Evolutionary conservation across 1,140 invertebrate genomes (phyloP), one percentile per base, ranked within the genome.

Genomic region (Brachionus plicatilis): DNA sequence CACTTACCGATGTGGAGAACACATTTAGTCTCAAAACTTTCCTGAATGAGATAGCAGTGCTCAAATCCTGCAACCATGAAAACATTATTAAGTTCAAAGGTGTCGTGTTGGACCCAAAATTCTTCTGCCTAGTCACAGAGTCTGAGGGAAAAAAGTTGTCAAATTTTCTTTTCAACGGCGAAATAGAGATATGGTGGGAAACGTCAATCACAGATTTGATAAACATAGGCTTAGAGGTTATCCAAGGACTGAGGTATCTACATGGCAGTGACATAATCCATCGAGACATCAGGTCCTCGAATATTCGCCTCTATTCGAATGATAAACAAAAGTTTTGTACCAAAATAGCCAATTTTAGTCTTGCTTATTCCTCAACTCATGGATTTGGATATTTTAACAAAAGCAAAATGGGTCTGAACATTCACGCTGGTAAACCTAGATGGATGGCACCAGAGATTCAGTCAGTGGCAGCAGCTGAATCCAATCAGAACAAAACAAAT

Each of bases 391-490:
- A 27, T 29, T 76, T 76, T 47, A 76, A 76, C 43, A 27, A 14
- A 50, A 76, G 72, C 43, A 76, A 53, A 50, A 50, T 29, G 17
- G 72, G 14, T 14, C n/a, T 29, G 9, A 8, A 24, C 50, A 27
- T 76, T 29, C 72, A 50, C n/a, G 72, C 45, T 33, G 72, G 72
- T 47, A 76, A 20, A n/a, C 72, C 72, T 29, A 24, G 72, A 50
- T 76, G 72, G 72, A 50, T 50, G 72, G 72, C 72, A 12, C 72
- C 72, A 5, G 72, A 76, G 20, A 50, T 76, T 14, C 72, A 76
- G 53, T 27, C 43, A 37, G 33, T 37, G 2, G 7, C 12, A 20
- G 3, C 11, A 6, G 20, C 3, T 6, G 43, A 76, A 8, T 12
- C 7, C 12, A 50, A 29, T 8, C 43, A 47, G 12, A 29, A 76